Percentiles rank a stretch among this genome's conserved stretches.
Conservation (phyloP, 2,797 vertebrate genomes). For the Phrynocephalus vlangalii region DNA sequence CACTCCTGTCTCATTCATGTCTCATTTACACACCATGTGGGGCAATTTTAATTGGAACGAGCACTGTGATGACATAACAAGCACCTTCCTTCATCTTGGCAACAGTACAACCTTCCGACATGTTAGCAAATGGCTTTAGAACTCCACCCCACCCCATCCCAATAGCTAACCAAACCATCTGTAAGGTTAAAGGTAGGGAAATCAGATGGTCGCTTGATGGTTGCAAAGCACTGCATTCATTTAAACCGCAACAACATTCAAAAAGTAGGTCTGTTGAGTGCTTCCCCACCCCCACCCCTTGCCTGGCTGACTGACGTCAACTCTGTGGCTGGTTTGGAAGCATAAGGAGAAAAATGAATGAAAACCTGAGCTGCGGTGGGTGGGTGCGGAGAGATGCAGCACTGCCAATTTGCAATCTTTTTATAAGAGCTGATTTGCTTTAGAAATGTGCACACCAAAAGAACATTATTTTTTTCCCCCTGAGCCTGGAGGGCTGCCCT, state of each 20-base stretch:
- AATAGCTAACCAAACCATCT: conserved; percentile 16
- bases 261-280: not conserved
- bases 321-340: not conserved
- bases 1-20: conserved; percentile 41
- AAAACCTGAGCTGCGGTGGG: not conserved
- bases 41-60: conserved; percentile 61
- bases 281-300: too few species aligned
- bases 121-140: not conserved
- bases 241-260: not conserved
- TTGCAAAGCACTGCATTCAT: not conserved
- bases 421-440: not conserved
- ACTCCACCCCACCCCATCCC: conserved; percentile 34
- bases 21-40: conserved; percentile 38
- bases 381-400: fast-evolving
- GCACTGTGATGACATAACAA: conserved; percentile 29
- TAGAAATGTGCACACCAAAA: not conserved
- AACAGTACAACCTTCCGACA: not conserved
- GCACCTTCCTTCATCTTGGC: conserved; percentile 29
- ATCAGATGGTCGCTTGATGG: conserved; percentile 20
- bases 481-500: not conserved
- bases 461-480: too few species aligned
- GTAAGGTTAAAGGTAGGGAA: conserved; percentile 32
- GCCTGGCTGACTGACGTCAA: not conserved
- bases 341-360: not conserved
- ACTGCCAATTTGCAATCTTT: not conserved